A percentile compares a stretch with the other conserved stretches of the same genome.
These are phyloP conservation scores for Hemicentrotus pulcherrimus DNA, from an alignment of 35 echinoderm and acorn worm species.

Conservation along the genomic window DNA sequence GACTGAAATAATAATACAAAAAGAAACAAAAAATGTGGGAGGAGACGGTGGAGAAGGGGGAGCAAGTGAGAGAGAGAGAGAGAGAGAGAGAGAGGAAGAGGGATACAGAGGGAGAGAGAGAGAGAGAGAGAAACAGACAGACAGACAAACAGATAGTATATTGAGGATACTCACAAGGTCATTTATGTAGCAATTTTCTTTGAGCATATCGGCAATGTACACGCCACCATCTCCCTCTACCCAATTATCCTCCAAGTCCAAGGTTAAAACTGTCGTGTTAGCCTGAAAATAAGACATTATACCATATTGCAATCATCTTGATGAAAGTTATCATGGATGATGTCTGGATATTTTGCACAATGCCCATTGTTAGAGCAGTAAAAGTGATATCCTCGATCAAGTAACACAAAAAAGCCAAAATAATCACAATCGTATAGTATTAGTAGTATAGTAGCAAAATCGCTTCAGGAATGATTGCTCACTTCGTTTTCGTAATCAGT, in stretches of 20 bases:
- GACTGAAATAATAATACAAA: too few relatives aligned
- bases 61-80: not conserved
- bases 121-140: not conserved
- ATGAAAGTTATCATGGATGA: not conserved
- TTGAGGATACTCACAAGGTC: slow-evolving; percentile 78
- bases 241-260: slow-evolving; percentile 97
- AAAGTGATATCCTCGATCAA: not conserved
- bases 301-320: not conserved
- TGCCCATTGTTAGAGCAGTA: not conserved
- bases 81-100: not conserved
- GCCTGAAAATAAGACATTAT: slow-evolving; percentile 55
- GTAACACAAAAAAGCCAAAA: too few relatives aligned
- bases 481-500: too few relatives aligned
- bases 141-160: too few relatives aligned
- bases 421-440: too few relatives aligned
- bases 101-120: not conserved
- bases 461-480: not conserved
- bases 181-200: slow-evolving; percentile 99
- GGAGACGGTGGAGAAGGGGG: too few relatives aligned
- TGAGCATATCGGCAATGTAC: slow-evolving; percentile 95
- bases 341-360: not conserved
- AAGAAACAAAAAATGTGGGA: too few relatives aligned
- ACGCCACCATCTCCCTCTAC: slow-evolving; percentile 89
- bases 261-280: slow-evolving; percentile 84
- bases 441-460: not conserved